Conservation (phyloP, 2,113 vertebrate species). For the Quiscalus mexicanus region DNA sequence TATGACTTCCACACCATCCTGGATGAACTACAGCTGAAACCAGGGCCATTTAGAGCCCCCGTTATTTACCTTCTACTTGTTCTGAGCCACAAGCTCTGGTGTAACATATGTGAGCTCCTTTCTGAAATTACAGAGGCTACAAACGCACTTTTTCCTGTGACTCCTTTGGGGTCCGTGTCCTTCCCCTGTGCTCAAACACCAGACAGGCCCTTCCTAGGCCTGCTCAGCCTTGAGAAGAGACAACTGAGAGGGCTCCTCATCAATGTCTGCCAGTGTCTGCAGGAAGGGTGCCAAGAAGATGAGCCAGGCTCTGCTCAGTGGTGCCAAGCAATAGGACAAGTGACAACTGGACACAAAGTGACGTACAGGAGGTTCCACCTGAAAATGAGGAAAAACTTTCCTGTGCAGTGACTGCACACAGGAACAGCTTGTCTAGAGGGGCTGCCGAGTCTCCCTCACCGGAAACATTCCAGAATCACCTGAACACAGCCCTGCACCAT, state of each 20-base stretch:
- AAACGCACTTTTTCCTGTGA: too few species aligned
- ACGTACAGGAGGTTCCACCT: not conserved
- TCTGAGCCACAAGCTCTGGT: not conserved
- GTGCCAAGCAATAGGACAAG: not conserved
- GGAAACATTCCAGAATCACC: not conserved
- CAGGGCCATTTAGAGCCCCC: fast-evolving
- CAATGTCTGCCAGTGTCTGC: not conserved
- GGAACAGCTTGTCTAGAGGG: not conserved
- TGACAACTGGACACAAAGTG: fast-evolving
- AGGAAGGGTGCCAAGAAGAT: not conserved
- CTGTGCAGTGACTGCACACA: fast-evolving
- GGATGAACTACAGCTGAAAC: not conserved
- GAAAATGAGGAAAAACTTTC: not conserved
- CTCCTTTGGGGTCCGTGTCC: not conserved
- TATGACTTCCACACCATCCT: fast-evolving
- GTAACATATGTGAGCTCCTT: fast-evolving
- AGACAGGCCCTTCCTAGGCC: too few species aligned
- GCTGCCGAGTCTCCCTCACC: too few species aligned
- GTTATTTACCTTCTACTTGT: not conserved
- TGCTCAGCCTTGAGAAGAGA: not conserved
- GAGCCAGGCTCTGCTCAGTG: not conserved
- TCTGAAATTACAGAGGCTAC: not conserved
- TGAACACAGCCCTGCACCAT: not conserved
- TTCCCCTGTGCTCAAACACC: not conserved
- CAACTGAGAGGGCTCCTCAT: not conserved